Conservation (phyloP, 2,113 vertebrate genomes). For the Tympanuchus pallidicinctus region DNA sequence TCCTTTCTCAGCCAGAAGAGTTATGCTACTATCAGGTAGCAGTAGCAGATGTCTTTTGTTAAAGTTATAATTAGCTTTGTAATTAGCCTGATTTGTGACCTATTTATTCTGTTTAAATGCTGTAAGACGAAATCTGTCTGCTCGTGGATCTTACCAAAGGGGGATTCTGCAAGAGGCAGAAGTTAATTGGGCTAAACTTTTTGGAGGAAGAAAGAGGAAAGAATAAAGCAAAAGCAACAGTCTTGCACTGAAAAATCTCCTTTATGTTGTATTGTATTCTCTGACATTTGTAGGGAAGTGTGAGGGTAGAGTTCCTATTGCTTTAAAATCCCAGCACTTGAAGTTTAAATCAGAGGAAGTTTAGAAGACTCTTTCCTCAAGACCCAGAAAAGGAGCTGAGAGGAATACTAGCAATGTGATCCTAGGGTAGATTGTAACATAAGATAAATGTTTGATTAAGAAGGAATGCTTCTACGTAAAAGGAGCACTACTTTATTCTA, state of each 20-base stretch:
- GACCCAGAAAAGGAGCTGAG: neutral
- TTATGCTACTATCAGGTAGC: neutral
- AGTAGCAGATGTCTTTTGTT: neutral
- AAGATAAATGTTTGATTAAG: neutral
- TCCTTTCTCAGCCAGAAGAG: neutral
- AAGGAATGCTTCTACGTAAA: neutral
- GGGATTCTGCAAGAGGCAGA: neutral
- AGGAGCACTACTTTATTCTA: neutral
- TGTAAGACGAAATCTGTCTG: neutral
- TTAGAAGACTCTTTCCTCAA: neutral
- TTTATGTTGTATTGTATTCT: neutral
- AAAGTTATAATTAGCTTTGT: conserved; percentile 28
- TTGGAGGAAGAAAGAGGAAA: neutral
- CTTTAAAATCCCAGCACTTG: neutral
- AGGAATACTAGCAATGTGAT: neutral
- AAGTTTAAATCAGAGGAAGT: neutral
- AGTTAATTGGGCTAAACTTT: conserved; percentile 5
- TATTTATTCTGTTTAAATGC: conserved; percentile 29
- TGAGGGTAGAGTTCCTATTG: neutral
- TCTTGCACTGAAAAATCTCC: neutral
- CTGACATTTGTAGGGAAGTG: neutral
- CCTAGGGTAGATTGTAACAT: neutral
- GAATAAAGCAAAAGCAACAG: neutral
- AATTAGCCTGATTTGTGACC: conserved; percentile 18
- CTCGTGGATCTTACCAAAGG: neutral